Evolutionary conservation across 53 echinoderm and acorn worm species (phyloP).

Genomic region (Mesocentrotus franciscanus): DNA sequence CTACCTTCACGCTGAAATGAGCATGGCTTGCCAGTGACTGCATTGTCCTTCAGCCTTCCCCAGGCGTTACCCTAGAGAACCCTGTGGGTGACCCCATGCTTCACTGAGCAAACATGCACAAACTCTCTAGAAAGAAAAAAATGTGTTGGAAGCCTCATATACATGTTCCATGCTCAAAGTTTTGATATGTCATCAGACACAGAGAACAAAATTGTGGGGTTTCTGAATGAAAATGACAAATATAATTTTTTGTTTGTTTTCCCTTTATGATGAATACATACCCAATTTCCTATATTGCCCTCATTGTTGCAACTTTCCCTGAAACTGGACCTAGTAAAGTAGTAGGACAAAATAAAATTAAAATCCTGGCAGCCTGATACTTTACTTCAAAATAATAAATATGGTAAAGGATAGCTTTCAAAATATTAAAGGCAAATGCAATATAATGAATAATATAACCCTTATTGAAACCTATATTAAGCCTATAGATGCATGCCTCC

Average conservation of each 20-base stretch:
- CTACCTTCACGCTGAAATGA: constrained; percentile 57
- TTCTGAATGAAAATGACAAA: neutral
- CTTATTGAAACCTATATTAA: too few relatives aligned
- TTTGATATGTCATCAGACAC: neutral
- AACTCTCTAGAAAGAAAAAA: neutral
- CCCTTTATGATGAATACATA: too few relatives aligned
- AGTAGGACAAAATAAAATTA: too few relatives aligned
- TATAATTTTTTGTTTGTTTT: neutral
- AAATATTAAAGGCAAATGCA: too few relatives aligned
- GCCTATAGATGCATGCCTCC: too few relatives aligned
- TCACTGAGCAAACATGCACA: neutral
- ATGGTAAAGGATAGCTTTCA: too few relatives aligned
- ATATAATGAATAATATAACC: too few relatives aligned
- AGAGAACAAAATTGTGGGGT: neutral
- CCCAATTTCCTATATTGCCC: too few relatives aligned
- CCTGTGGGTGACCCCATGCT: constrained; percentile 10
- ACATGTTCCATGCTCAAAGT: neutral
- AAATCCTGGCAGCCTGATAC: too few relatives aligned
- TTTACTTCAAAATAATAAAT: too few relatives aligned
- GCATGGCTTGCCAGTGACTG: constrained; percentile 40
- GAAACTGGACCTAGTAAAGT: too few relatives aligned
- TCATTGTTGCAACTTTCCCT: too few relatives aligned
- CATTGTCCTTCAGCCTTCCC: constrained; percentile 30
- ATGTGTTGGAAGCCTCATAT: neutral
- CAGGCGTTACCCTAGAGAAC: constrained; percentile 11